These are phyloP conservation scores for Toxostoma redivivum DNA, from an alignment of 2,113 vertebrate species.

Conservation along the genomic window DNA sequence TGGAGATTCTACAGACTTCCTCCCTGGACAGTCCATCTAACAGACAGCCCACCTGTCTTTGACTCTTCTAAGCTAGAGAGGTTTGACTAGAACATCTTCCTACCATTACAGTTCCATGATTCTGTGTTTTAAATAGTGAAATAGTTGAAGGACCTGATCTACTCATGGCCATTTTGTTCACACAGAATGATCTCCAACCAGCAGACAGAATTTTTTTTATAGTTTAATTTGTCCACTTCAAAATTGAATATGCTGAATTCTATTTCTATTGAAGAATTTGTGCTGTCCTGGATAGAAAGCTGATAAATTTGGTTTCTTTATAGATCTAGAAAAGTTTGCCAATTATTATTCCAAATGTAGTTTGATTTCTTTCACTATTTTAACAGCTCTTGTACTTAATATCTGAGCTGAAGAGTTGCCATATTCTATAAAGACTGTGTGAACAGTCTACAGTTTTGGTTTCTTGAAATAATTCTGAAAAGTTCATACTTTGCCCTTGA, in stretches of 20 bases:
- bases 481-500: not conserved
- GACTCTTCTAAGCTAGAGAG: not conserved
- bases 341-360: not conserved
- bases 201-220: not conserved
- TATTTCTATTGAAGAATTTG: not conserved
- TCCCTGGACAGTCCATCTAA: no score
- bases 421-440: not conserved
- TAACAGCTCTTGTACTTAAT: not conserved
- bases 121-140: not conserved
- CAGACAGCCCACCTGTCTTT: no score
- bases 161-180: not conserved
- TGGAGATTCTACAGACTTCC: no score
- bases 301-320: not conserved
- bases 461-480: conserved; percentile 11
- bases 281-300: not conserved
- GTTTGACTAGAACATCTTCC: not conserved
- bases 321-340: not conserved
- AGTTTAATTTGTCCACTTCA: not conserved
- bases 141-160: not conserved
- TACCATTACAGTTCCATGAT: not conserved
- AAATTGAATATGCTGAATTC: not conserved
- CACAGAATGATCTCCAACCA: not conserved
- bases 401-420: not conserved
- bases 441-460: not conserved
- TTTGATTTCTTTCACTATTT: not conserved